These are phyloP conservation scores for Pogonomyrmex californicus DNA, from an alignment of 1,140 invertebrate genomes.

Conservation along the genomic window DNA sequence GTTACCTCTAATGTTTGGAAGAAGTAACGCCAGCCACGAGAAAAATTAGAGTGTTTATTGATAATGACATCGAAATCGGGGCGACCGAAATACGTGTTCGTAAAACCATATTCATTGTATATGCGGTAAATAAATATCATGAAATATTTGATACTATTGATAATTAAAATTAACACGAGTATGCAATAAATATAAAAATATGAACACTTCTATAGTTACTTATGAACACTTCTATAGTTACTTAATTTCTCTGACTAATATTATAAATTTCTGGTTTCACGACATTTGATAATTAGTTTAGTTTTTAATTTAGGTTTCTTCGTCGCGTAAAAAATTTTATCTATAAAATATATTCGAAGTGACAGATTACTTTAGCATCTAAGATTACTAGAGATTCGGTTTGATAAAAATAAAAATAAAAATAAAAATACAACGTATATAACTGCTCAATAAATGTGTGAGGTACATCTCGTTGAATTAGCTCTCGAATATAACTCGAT, in stretches of 20 bases:
- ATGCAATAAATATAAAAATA: neutral
- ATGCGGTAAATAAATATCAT: neutral
- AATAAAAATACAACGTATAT: neutral
- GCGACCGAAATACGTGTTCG: neutral
- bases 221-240: neutral
- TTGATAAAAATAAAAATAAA: neutral
- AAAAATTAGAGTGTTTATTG: slow-evolving; percentile 2
- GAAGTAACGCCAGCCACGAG: neutral
- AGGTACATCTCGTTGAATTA: neutral
- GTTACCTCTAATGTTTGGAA: neutral
- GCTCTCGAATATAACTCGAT: neutral
- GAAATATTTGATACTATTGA: neutral
- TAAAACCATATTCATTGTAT: neutral
- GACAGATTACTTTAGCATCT: too few relatives aligned
- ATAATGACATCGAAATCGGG: neutral
- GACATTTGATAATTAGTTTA: neutral
- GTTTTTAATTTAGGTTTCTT: neutral
- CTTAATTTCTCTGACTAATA: neutral
- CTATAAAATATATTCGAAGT: neutral
- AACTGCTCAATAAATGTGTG: neutral
- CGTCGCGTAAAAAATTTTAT: neutral
- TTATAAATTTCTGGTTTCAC: neutral
- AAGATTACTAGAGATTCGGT: too few relatives aligned
- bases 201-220: neutral
- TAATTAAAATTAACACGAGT: neutral